These are phyloP conservation scores for Podarcis siculus DNA, from an alignment of 2,797 vertebrate genomes.

Conservation along the genomic window DNA sequence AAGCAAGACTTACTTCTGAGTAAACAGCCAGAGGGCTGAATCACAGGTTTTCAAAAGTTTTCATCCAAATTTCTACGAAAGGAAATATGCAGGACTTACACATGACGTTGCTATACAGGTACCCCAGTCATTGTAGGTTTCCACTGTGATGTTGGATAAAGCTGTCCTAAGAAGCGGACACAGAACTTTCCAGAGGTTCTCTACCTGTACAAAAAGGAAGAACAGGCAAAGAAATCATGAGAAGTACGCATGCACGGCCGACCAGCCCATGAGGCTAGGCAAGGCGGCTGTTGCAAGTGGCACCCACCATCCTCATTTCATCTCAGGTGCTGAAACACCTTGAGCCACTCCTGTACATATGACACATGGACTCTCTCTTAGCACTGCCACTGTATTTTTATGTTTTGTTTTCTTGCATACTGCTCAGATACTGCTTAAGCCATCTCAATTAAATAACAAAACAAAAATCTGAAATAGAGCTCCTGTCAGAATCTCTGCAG, in stretches of 20 bases:
- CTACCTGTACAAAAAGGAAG: slow-evolving; percentile 81
- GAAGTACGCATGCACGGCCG: background rate
- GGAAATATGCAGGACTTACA: slow-evolving; percentile 76
- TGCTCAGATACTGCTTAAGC: too few species aligned
- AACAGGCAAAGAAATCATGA: background rate
- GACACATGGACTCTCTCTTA: background rate
- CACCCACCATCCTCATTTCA: too few species aligned
- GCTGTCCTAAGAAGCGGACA: slow-evolving; percentile 92
- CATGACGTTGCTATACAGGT: slow-evolving; percentile 97
- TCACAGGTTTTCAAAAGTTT: background rate
- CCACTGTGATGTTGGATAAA: slow-evolving; percentile 93
- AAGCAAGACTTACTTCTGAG: too few species aligned
- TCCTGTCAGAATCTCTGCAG: background rate
- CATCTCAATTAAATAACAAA: too few species aligned
- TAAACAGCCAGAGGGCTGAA: too few species aligned
- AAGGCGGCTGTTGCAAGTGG: too few species aligned
- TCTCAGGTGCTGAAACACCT: too few species aligned
- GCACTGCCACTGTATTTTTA: too few species aligned
- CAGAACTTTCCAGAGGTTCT: slow-evolving; percentile 88
- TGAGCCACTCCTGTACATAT: too few species aligned
- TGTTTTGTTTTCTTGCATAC: too few species aligned
- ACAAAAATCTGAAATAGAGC: background rate
- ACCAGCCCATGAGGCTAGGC: too few species aligned
- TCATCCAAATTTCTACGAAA: slow-evolving; percentile 7
- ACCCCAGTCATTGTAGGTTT: slow-evolving; percentile 96